phyloP scores from a whole-genome alignment of 2,113 vertebrate species.

The Carassius carassius region DNA sequence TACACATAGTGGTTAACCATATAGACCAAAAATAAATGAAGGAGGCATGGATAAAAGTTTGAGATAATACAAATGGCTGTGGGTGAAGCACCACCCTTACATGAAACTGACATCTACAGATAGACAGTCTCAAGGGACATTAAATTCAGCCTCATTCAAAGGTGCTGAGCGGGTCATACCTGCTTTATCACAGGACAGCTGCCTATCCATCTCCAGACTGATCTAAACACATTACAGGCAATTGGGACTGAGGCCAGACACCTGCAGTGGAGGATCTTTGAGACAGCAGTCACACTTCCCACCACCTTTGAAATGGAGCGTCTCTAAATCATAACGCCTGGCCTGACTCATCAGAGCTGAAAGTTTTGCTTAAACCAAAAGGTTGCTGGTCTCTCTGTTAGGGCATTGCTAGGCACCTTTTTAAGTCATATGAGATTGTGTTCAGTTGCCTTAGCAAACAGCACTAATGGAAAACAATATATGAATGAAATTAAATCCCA shows the following conservation, averaged over 20 bases:
- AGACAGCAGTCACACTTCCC: constrained; percentile 14
- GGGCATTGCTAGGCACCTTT: background rate
- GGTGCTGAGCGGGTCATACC: background rate
- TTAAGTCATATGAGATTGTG: background rate
- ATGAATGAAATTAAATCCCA: background rate
- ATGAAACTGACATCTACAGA: background rate
- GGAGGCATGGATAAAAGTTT: background rate
- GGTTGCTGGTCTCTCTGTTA: background rate
- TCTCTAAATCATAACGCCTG: constrained; percentile 25
- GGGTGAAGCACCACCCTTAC: background rate
- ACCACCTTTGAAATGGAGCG: background rate
- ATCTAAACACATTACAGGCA: constrained; percentile 30
- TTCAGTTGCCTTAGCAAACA: background rate
- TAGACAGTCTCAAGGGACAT: background rate
- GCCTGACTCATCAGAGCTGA: background rate
- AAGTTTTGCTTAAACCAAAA: background rate
- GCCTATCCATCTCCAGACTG: constrained; percentile 38
- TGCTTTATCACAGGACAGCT: constrained; percentile 33
- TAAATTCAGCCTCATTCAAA: background rate
- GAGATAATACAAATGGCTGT: background rate
- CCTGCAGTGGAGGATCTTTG: constrained; percentile 21
- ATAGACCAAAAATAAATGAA: background rate
- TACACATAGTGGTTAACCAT: no score
- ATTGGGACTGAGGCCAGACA: constrained; percentile 25
- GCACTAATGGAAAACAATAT: background rate